Conservation (phyloP, 2,797 vertebrate species). For the Rhynchonycteris naso region DNA sequence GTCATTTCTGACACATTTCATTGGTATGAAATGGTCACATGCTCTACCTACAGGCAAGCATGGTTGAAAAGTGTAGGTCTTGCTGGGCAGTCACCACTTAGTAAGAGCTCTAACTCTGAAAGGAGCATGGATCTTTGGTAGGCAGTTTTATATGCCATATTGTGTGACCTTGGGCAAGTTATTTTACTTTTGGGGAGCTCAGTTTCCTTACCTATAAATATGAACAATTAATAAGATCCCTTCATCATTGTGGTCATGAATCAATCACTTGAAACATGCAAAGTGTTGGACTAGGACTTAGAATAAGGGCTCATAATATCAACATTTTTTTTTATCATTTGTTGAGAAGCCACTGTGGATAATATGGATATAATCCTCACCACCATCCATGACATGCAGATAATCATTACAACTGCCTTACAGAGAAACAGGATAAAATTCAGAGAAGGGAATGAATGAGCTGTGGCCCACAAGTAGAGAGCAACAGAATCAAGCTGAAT, state of each 20-base stretch:
- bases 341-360: background rate
- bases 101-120: background rate
- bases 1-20: background rate
- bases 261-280: background rate
- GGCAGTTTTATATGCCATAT: background rate
- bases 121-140: background rate
- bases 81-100: background rate
- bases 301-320: background rate
- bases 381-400: too few species aligned
- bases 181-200: background rate
- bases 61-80: background rate
- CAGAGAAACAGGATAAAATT: background rate
- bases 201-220: background rate
- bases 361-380: background rate
- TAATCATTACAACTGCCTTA: background rate
- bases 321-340: background rate
- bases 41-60: background rate
- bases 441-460: background rate
- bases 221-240: background rate
- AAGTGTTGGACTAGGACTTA: background rate
- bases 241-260: background rate
- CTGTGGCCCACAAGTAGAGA: background rate
- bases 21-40: background rate
- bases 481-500: background rate
- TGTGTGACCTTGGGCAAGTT: background rate